Base-by-base conservation (phyloP, 2,888 invertebrate genomes). In the Clivina fossor region DNA sequence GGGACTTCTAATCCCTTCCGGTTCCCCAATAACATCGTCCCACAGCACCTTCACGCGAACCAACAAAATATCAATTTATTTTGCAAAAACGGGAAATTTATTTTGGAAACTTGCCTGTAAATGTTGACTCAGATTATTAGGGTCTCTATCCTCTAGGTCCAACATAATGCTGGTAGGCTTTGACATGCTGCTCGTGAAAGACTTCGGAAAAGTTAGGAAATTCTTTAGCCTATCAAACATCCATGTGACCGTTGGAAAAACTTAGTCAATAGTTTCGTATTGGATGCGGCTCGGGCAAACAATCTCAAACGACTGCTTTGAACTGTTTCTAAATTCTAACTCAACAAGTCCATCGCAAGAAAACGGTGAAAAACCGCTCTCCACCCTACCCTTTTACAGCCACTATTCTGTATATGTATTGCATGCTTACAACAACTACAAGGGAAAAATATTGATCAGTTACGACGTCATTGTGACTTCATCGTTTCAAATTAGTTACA, bases 21-120 rank as follows among this genome's bases (percentile, higher is more conserved):
- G 86, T 72, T 86, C 86, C 2, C 85, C 86, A 50, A 86, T 80
- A 58, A 86, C 79, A 64, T 86, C 85, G 62, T 83, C 82, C 84
- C 85, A 86, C 62, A 81, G 78, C 65, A 85, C 81, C 86, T 87
- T 62, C n/a, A n/a, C n/a, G n/a, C n/a, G n/a, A n/a, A n/a, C n/a
- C n/a, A n/a, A n/a, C n/a, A n/a, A n/a, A n/a, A n/a, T n/a, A n/a
- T n/a, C n/a, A n/a, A n/a, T n/a, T n/a, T n/a, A n/a, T n/a, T n/a
- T n/a, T n/a, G n/a, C n/a, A n/a, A n/a, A n/a, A n/a, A n/a, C n/a
- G n/a, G n/a, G n/a, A n/a, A n/a, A n/a, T n/a, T n/a, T n/a, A 20
- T 38, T 4, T 38, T 16, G n/a, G 20, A 13, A 38, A 59, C 63
- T 66, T 71, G 86, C 88, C 81, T 86, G 84, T 43, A 88, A 75